phyloP scores from a whole-genome alignment of 2,888 invertebrate species.

The Eilema caniola region DNA sequence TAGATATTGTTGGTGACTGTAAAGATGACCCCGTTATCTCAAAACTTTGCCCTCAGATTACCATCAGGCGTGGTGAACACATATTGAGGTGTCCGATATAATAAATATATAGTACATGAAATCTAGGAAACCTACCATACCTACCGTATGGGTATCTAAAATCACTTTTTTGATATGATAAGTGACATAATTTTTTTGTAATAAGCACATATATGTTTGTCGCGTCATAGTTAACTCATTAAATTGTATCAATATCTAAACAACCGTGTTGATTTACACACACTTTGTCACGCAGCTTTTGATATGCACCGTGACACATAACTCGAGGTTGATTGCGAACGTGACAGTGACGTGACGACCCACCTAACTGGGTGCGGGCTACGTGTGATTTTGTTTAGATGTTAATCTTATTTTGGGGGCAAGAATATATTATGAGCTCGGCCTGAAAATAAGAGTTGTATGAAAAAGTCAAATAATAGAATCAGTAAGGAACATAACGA shows the following conservation, averaged over 20 bases:
- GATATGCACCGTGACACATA: conserved; percentile 46
- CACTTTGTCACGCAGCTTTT: conserved; percentile 31
- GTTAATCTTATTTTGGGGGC: conserved; percentile 43
- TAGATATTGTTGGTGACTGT: no score
- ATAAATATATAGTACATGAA: no score
- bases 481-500: neutral
- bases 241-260: conserved; percentile 19
- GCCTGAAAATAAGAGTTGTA: neutral
- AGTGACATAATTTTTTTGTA: no score
- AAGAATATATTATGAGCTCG: conserved; percentile 22
- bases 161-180: no score
- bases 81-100: no score
- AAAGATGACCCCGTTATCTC: no score
- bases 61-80: no score
- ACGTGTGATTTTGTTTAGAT: conserved; percentile 47
- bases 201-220: neutral
- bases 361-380: conserved; percentile 44
- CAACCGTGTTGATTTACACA: conserved; percentile 16
- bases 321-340: conserved; percentile 49
- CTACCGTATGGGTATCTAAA: no score
- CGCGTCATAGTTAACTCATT: neutral
- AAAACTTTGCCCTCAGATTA: no score
- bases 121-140: no score
- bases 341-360: conserved; percentile 47
- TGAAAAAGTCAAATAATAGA: neutral